Evolutionary conservation across 2,797 vertebrate species (phyloP).

Genomic region (Macropodus opercularis): DNA sequence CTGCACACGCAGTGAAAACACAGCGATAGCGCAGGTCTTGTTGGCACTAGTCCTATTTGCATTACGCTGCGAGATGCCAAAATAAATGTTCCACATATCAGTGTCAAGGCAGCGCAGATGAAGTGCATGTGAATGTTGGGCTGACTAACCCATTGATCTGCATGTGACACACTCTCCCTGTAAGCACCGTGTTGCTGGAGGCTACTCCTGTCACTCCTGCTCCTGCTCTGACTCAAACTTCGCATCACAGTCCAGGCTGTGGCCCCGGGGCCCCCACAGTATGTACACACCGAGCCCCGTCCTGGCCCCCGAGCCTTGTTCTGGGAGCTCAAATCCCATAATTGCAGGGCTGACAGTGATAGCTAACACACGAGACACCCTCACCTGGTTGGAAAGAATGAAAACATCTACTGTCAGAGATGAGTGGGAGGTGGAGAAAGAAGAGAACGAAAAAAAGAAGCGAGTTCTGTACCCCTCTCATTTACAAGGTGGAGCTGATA

Average conservation of each 20-base stretch:
- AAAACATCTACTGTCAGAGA: constrained; percentile 82
- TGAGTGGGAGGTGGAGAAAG: constrained; percentile 57
- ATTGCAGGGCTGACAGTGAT: constrained; percentile 84
- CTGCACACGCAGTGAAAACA: constrained; percentile 54
- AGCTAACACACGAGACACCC: constrained; percentile 78
- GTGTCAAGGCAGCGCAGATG: constrained; percentile 43
- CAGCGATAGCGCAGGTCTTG: constrained; percentile 26
- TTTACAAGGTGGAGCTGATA: neutral
- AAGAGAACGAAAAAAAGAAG: too few species aligned
- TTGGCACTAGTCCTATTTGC: constrained; percentile 26
- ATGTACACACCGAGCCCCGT: constrained; percentile 59
- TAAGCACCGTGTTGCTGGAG: constrained; percentile 60
- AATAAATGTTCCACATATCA: constrained; percentile 67
- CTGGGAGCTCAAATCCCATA: constrained; percentile 83
- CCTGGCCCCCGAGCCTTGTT: constrained; percentile 71
- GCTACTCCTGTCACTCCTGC: constrained; percentile 74
- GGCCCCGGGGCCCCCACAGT: constrained; percentile 55
- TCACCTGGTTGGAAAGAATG: constrained; percentile 84
- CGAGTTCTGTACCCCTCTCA: too few species aligned
- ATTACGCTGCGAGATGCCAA: constrained; percentile 51
- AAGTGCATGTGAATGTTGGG: constrained; percentile 38
- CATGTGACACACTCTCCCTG: constrained; percentile 58
- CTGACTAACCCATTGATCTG: constrained; percentile 58
- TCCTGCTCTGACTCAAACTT: constrained; percentile 74
- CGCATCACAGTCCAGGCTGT: constrained; percentile 67